These are phyloP conservation scores for Metallyticus violacea DNA, from an alignment of 2,888 invertebrate genomes.

Conservation along the genomic window DNA sequence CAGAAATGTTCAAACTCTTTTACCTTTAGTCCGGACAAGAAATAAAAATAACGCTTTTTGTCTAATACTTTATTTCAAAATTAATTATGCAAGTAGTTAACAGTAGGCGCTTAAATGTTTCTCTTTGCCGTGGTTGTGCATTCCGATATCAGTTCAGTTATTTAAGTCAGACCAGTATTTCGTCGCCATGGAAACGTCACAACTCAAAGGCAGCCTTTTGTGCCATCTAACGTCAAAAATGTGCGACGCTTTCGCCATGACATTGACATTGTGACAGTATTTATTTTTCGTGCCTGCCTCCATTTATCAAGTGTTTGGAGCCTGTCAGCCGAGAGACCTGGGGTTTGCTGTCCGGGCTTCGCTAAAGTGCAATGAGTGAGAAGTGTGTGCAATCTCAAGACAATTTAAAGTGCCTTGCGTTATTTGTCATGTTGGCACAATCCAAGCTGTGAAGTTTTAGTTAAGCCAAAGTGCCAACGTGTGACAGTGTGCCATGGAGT, in stretches of 20 bases:
- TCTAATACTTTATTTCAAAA: too few species aligned
- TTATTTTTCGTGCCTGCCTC: neutral
- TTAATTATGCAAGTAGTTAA: too few species aligned
- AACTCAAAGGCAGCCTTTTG: too few species aligned
- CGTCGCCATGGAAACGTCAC: neutral
- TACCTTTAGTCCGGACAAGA: too few species aligned
- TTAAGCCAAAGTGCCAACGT: constrained; percentile 6
- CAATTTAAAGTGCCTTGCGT: neutral
- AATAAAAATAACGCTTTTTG: too few species aligned
- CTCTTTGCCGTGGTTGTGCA: neutral
- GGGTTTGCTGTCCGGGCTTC: neutral
- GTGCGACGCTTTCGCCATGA: neutral
- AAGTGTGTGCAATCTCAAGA: neutral
- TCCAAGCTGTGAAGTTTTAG: neutral
- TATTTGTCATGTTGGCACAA: neutral
- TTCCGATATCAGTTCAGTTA: neutral
- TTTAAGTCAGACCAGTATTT: neutral
- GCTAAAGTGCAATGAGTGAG: neutral
- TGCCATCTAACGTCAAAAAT: too few species aligned
- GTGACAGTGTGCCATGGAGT: neutral
- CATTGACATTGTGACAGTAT: neutral
- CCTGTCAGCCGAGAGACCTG: neutral
- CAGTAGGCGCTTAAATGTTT: too few species aligned
- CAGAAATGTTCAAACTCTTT: too few species aligned
- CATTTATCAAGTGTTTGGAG: neutral